Evolutionary conservation across 2,888 invertebrate genomes (phyloP).

Genomic region (Morpho deidamia): DNA sequence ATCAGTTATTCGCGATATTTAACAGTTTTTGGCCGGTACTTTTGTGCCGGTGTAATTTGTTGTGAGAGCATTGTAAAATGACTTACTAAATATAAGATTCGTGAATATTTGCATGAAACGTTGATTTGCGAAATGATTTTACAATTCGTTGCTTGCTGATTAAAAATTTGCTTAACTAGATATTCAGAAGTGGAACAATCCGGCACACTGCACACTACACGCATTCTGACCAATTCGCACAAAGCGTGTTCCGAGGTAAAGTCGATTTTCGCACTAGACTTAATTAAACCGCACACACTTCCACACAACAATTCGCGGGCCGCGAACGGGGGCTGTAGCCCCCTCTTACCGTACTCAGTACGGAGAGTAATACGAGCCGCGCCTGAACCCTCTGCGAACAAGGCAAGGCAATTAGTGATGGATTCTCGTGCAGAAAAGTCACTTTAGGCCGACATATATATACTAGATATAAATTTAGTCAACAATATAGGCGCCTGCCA

Average conservation of each 20-base stretch:
- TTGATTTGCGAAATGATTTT: too few species aligned
- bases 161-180: too few species aligned
- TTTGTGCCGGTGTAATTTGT: too few species aligned
- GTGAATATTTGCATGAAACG: too few species aligned
- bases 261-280: conserved; percentile 25
- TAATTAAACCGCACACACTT: conserved; percentile 29
- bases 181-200: too few species aligned
- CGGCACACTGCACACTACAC: too few species aligned
- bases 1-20: too few species aligned
- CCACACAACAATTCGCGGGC: conserved; percentile 29
- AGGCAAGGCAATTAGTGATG: conserved; percentile 48
- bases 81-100: too few species aligned
- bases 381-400: conserved; percentile 83
- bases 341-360: conserved; percentile 79
- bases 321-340: conserved; percentile 32
- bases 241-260: conserved; percentile 11
- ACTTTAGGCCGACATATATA: conserved; percentile 1
- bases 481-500: too few species aligned
- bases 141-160: too few species aligned
- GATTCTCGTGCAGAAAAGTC: conserved; percentile 8
- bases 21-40: too few species aligned
- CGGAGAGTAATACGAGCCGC: conserved; percentile 83
- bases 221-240: neutral
- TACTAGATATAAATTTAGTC: neutral
- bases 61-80: too few species aligned